These are phyloP conservation scores for Periophthalmus modestus DNA, from an alignment of 2,113 vertebrate species.

Conservation along the genomic window DNA sequence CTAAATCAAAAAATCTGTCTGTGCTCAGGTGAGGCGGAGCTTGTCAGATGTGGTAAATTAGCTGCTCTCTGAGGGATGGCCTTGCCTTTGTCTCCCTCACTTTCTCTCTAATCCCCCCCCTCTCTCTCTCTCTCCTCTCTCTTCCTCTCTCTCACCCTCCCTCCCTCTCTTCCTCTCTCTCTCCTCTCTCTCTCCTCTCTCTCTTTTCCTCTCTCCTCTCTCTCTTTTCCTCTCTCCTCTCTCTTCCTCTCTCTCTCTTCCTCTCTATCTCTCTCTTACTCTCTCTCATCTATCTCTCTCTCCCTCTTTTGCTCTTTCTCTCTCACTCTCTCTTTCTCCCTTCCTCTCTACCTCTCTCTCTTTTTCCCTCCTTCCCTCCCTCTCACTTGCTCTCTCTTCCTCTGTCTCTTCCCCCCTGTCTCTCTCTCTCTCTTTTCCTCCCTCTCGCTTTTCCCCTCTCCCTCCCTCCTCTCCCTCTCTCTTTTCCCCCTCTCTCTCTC, in stretches of 20 bases:
- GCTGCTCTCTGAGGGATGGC: conserved; percentile 31
- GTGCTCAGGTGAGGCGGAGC: neutral
- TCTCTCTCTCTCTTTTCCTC: too few relatives aligned
- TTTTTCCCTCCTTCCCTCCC: too few relatives aligned
- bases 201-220: too few relatives aligned
- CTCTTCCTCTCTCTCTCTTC: too few relatives aligned
- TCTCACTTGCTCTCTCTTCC: conserved; percentile 18
- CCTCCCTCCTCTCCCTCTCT: conserved; percentile 18
- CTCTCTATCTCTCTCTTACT: too few relatives aligned
- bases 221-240: too few relatives aligned
- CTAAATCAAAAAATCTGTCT: neutral
- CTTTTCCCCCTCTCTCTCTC: too few relatives aligned
- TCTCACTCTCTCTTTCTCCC: too few relatives aligned
- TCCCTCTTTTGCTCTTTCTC: too few relatives aligned
- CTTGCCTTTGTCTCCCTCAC: conserved; percentile 1
- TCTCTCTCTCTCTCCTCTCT: neutral
- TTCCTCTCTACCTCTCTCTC: neutral
- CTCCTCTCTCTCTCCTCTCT: neutral
- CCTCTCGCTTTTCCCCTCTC: neutral
- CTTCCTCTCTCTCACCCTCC: neutral
- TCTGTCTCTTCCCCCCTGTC: neutral
- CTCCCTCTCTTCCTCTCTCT: conserved; percentile 14
- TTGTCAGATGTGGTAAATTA: conserved; percentile 41
- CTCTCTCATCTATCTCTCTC: too few relatives aligned
- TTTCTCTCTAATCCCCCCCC: conserved; percentile 7